Evolutionary conservation across 2,113 vertebrate species (phyloP).

Genomic region (Pangasianodon gigas): DNA sequence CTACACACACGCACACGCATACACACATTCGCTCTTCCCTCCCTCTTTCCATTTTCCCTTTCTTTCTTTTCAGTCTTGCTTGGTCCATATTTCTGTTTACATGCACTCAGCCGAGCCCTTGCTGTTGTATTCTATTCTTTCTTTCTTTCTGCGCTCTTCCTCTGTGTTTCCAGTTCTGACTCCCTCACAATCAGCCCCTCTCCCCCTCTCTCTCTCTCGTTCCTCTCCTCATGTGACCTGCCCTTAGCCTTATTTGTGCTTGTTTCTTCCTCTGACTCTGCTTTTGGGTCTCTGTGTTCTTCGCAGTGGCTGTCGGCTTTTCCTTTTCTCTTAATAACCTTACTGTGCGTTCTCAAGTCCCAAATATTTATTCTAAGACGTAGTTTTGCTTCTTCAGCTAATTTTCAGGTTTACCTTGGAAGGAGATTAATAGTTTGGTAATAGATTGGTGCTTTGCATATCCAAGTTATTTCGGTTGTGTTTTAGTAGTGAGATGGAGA

Average conservation of each 20-base stretch:
- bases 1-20: no score
- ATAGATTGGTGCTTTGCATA: background rate
- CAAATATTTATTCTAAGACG: background rate
- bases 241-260: background rate
- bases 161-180: background rate
- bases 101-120: background rate
- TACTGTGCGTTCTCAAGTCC: background rate
- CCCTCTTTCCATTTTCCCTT: background rate
- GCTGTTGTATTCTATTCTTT: background rate
- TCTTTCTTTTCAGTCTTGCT: background rate
- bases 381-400: background rate
- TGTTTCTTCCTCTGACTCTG: background rate
- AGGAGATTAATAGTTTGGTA: background rate
- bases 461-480: background rate
- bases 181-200: background rate
- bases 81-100: background rate
- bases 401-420: background rate
- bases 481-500: background rate
- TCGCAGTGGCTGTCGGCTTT: background rate
- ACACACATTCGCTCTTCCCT: background rate
- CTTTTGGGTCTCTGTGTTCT: background rate
- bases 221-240: background rate
- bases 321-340: background rate
- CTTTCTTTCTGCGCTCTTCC: background rate
- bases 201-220: background rate